Base-by-base conservation (phyloP, 2,888 invertebrate genomes). In the Drosophila ustulata region DNA sequence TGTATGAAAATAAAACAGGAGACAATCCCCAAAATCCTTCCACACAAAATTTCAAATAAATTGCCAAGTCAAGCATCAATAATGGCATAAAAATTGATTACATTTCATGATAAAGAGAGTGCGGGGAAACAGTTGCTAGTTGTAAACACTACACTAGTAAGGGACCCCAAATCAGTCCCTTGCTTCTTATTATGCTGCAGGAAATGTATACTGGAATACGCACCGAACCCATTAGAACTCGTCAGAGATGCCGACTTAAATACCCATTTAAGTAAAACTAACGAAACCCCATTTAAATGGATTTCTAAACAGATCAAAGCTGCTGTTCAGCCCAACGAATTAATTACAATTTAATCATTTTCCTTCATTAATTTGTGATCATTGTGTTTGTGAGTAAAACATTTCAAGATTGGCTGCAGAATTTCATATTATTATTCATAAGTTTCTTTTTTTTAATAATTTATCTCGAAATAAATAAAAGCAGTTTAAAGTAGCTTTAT, bases 41-140 rank as follows among this genome's bases (percentile, higher is more conserved):
- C 46, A 53, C 26, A 45, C 23, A 67, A 65, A 65, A 65, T 69
- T 65, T 57, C 71, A 77, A 61, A 68, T 52, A 85, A 80, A 82
- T 88, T 88, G 80, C 73, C 73, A 61, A 80, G 68, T 73, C 75
- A 89, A 83, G 83, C 85, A 87, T 89, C 87, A 88, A 88, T 89
- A 90, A 89, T 89, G 79, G 84, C 84, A 82, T 88, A 81, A 85
- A 89, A 88, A 90, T 90, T 89, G 90, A 90, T 90, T 90, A 85
- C 78, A 90, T 75, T 86, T 80, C 66, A 34, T 23, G 55, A 41
- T 11, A 23, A 57, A 26, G 11, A 37, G 11, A 18, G 11, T 8
- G 51, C 28, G 47, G 8, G 26, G 30, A 52, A 55, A 25, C 26
- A 9, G 47, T 52, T 56, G 49, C 32, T 64, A 72, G 77, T 73